Conservation (phyloP, 2,113 vertebrate genomes). For the Calidris pugnax region DNA sequence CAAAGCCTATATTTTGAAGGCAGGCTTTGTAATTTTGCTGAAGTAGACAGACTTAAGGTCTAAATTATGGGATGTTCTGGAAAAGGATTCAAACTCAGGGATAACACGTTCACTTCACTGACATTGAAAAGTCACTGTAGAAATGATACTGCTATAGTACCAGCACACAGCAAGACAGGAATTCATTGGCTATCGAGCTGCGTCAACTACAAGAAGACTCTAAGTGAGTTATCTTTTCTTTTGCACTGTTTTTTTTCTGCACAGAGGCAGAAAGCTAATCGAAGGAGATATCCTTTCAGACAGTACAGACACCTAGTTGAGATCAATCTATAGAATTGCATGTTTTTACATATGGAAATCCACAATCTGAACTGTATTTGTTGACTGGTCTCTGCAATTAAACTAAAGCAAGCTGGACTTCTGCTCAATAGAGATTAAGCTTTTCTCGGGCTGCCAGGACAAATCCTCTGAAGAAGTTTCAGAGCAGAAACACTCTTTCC, state of each 20-base stretch:
- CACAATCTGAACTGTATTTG: neutral
- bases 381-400: neutral
- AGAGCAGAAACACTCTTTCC: neutral
- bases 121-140: neutral
- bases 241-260: neutral
- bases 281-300: neutral
- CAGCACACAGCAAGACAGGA: neutral
- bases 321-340: neutral
- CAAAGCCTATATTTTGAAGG: neutral
- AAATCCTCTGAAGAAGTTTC: neutral
- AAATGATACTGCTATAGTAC: neutral
- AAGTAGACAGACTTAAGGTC: neutral
- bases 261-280: neutral
- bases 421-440: neutral
- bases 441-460: conserved; percentile 11
- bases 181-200: neutral
- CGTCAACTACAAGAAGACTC: neutral
- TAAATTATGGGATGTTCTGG: neutral
- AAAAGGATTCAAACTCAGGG: neutral
- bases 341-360: neutral
- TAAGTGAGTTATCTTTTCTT: neutral
- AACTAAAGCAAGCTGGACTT: neutral
- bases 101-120: neutral
- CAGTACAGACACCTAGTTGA: neutral
- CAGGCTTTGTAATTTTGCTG: neutral